These are phyloP conservation scores for Drosophila sp. DNA, from an alignment of 1,140 invertebrate genomes.

Conservation along the genomic window DNA sequence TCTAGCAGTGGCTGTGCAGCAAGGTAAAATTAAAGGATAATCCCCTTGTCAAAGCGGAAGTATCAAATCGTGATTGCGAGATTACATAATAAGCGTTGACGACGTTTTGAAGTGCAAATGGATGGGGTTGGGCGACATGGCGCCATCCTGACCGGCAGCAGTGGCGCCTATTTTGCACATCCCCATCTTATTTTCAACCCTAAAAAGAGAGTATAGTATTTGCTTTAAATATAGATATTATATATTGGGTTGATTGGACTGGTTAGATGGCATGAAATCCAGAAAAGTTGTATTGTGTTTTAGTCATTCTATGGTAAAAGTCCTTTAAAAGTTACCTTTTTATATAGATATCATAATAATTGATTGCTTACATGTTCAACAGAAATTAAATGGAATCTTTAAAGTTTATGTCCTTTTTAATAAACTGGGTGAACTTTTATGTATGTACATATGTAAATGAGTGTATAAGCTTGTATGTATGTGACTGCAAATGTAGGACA, in stretches of 20 bases:
- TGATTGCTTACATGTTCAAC: too few species aligned
- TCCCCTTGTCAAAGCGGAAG: constrained; percentile 31
- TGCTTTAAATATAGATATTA: constrained; percentile 30
- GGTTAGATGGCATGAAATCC: neutral
- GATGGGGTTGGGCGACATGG: constrained; percentile 19
- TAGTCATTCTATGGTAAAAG: neutral
- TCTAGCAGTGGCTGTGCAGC: constrained; percentile 74
- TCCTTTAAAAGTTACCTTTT: neutral
- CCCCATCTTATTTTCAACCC: constrained; percentile 3
- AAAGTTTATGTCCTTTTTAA: neutral
- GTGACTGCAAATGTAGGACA: constrained; percentile 63
- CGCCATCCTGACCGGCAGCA: constrained; percentile 58
- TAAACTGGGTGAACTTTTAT: constrained; percentile 18
- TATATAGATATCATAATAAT: neutral
- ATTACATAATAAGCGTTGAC: constrained; percentile 66
- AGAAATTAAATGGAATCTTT: neutral
- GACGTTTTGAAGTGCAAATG: constrained; percentile 3
- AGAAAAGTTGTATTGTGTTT: neutral
- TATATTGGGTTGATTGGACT: neutral
- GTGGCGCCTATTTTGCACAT: constrained; percentile 64
- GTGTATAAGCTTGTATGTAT: constrained; percentile 31
- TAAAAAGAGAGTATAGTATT: constrained; percentile 20
- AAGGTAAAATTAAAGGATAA: constrained; percentile 56
- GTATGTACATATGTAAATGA: constrained; percentile 6
- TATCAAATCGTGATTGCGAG: constrained; percentile 42